Percentiles rank a stretch among this genome's conserved stretches.
These are phyloP conservation scores for Tursiops truncatus DNA, from an alignment of 2,113 vertebrate genomes.

Conservation along the genomic window DNA sequence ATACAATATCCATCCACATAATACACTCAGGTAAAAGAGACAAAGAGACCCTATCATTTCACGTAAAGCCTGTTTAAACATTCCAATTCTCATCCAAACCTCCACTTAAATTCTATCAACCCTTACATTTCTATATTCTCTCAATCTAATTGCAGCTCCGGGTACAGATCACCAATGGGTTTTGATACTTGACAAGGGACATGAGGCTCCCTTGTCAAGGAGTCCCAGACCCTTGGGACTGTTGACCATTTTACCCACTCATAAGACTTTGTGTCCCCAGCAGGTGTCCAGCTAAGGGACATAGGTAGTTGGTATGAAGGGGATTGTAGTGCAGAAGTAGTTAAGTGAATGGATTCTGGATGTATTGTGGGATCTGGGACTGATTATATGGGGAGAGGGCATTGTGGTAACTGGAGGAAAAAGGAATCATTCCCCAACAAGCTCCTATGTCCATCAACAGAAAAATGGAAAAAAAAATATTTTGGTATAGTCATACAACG, in stretches of 20 bases:
- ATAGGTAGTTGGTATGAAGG: not conserved
- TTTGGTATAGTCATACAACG: not conserved
- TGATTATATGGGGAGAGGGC: not conserved
- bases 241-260: not conserved
- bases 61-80: not conserved
- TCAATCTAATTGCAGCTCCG: not conserved
- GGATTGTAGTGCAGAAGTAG: not conserved
- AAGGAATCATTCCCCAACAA: not conserved
- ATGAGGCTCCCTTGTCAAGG: not conserved
- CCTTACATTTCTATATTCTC: not conserved
- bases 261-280: not conserved
- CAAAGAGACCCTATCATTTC: not conserved
- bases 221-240: not conserved
- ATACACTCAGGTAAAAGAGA: not conserved
- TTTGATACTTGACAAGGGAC: not conserved
- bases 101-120: not conserved
- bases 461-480: not conserved
- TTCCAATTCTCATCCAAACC: not conserved
- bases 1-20: not conserved
- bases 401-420: not conserved
- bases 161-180: not conserved
- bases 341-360: not conserved
- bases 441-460: not conserved
- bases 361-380: not conserved
- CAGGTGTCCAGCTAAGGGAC: not conserved